Conservation (phyloP, 2,113 vertebrate genomes). For the Notarius quadriscutis region DNA sequence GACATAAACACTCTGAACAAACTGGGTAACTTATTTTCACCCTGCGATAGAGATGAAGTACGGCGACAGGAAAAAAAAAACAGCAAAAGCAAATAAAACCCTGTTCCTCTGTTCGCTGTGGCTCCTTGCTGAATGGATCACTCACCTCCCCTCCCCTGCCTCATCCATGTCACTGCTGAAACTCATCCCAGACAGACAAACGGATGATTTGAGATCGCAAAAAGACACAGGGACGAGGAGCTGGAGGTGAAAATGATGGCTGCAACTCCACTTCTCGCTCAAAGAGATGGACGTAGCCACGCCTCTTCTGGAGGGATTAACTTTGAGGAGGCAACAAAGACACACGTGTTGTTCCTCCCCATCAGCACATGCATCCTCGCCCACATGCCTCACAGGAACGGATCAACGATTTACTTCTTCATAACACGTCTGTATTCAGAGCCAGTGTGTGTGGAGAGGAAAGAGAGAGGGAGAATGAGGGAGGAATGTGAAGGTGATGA, state of each 20-base stretch:
- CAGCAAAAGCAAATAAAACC: not conserved
- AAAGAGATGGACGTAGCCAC: conserved; percentile 59
- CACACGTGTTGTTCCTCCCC: conserved; percentile 51
- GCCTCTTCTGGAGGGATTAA: conserved; percentile 76
- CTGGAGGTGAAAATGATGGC: conserved; percentile 46
- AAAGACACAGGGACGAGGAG: conserved; percentile 42
- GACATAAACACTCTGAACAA: conserved; percentile 59
- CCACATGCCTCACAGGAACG: conserved; percentile 30
- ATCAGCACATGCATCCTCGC: conserved; percentile 34
- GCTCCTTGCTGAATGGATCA: conserved; percentile 14
- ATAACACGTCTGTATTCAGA: conserved; percentile 44
- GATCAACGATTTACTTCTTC: conserved; percentile 62
- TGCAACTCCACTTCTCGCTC: conserved; percentile 27
- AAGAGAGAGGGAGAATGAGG: conserved; percentile 33
- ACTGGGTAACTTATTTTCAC: conserved; percentile 50
- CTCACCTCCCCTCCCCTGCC: conserved; percentile 74
- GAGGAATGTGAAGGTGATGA: conserved; percentile 53
- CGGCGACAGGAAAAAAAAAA: not conserved
- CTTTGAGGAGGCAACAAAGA: conserved; percentile 60
- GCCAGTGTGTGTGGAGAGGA: conserved; percentile 12
- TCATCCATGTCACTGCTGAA: conserved; percentile 69
- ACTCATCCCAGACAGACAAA: conserved; percentile 61
- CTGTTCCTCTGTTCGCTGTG: not conserved
- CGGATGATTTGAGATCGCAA: not conserved
- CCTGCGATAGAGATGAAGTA: not conserved